Base-by-base conservation (phyloP, 1,140 invertebrate species). In the Drosophila grimshawi region DNA sequence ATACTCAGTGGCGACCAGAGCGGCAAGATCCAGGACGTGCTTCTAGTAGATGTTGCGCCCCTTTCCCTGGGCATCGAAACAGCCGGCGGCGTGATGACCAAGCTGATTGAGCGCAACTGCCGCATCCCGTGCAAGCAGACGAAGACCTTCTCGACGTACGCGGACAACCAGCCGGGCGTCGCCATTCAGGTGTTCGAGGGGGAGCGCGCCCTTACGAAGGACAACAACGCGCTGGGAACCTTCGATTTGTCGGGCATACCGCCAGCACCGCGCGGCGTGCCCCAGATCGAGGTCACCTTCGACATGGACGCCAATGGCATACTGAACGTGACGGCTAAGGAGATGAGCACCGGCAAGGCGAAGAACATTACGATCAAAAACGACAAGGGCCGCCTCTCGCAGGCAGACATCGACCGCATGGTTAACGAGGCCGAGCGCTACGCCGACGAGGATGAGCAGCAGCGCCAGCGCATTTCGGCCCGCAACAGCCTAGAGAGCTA, bases 351-450 rank as follows among this genome's bases (percentile, higher is more conserved):
- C 0, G 94, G 94, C 3, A 94, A 93, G 94, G 45, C 94, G 92
- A 60, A 94, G 94, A 96, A 97, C 85, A 97, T 97, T 76, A 96
- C 95, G 8, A 97, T 97, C 69, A 97, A 96, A 37, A 97, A 97
- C 86, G 96, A 97, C 90, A 97, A 97, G 86, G 96, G 96, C 37
- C 94, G 97, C 62, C 93, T 97, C 2, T 95, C 94, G 4, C 96
- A 97, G 82, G 95, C 96, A 30, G 96, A 97, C 72, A 97, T 97
- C 81, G 96, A 97, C 62, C 77, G 81, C 57, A 90, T 90, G 86
- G 82, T 90, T 3, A 80, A 75, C 63, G 86, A 90, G 53, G 86
- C 86, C 3, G 86, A 90, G 57, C 70, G 67, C 33, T 83, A 86
- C 52, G 82, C 80, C 8, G 93, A 94, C 29, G 94, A 95, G 61